Conservation (phyloP, 2,113 vertebrate genomes). For the Pteruthius melanotis region DNA sequence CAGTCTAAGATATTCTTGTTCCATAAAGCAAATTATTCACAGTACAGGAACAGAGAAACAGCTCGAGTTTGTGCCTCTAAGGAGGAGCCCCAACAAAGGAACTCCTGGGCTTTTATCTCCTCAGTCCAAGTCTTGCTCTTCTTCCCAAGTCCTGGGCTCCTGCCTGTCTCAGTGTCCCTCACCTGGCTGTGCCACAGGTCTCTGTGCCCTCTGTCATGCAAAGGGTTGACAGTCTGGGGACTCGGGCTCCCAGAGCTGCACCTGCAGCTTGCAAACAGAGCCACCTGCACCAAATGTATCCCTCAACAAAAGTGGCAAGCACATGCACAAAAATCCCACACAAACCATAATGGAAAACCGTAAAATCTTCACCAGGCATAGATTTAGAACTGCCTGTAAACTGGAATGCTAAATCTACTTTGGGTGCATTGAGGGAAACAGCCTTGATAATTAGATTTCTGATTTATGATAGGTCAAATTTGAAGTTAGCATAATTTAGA, state of each 20-base stretch:
- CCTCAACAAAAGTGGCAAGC: background rate
- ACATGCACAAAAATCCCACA: accelerated
- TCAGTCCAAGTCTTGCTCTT: background rate
- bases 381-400: background rate
- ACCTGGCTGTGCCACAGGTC: too few relatives aligned
- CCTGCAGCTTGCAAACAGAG: background rate
- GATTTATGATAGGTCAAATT: background rate
- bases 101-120: background rate
- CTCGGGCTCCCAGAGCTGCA: background rate
- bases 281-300: background rate
- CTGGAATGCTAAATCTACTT: background rate
- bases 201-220: background rate
- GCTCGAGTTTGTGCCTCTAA: accelerated
- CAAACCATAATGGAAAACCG: background rate
- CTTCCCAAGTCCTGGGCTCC: background rate
- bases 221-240: background rate
- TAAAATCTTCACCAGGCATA: background rate
- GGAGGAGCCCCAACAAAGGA: background rate
- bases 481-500: background rate
- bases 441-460: background rate
- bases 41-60: background rate
- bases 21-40: background rate
- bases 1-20: too few relatives aligned
- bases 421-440: background rate
- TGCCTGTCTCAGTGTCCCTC: background rate